Evolutionary conservation across 2,888 invertebrate species (phyloP).

Genomic region (Heliconius sara): DNA sequence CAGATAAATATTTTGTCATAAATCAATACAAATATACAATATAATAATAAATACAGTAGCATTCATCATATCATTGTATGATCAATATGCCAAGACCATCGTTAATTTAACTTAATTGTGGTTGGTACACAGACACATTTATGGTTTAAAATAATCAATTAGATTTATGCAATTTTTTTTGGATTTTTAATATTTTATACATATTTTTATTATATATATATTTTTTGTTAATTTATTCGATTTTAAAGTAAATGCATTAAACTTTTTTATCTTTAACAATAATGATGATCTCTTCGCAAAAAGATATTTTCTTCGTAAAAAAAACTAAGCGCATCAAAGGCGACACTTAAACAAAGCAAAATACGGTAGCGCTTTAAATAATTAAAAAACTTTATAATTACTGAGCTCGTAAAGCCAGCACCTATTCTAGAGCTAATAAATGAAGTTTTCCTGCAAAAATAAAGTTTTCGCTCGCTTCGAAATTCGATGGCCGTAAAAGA

Average conservation of each 20-base stretch:
- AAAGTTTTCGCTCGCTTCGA: constrained; percentile 55
- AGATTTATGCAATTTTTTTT: no score
- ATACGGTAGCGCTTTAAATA: constrained; percentile 49
- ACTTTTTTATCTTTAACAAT: not conserved
- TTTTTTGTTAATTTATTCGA: no score
- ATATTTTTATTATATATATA: no score
- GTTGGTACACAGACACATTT: no score
- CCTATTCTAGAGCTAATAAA: constrained; percentile 63
- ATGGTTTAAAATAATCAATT: no score
- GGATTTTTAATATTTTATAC: no score
- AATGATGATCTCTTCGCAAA: not conserved
- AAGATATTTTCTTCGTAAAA: not conserved
- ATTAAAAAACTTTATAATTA: constrained; percentile 78
- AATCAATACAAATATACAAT: no score
- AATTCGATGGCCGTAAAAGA: constrained; percentile 65
- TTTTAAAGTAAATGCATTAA: not conserved
- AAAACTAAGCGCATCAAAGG: constrained; percentile 7
- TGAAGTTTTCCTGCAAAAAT: constrained; percentile 70
- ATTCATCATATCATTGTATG: no score
- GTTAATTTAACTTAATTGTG: no score
- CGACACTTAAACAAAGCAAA: constrained; percentile 18
- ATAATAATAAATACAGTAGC: no score
- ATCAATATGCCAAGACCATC: no score
- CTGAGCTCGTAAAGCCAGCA: constrained; percentile 66
- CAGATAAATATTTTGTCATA: no score